Evolutionary conservation across 2,888 invertebrate species (phyloP), one percentile per base, ranked within the genome.

Genomic region (Abscondita cerata): DNA sequence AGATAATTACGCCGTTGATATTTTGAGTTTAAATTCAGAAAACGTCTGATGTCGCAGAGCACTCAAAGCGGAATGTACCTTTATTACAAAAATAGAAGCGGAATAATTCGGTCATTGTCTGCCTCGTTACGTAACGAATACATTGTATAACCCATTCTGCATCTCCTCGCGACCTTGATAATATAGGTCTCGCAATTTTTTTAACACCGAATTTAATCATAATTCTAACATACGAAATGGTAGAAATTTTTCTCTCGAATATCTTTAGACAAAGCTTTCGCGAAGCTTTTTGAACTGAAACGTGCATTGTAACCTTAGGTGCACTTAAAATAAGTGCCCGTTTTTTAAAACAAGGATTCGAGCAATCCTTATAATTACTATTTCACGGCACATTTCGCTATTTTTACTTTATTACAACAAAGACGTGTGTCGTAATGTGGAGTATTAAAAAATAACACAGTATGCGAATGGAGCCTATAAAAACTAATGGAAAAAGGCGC

Each of bases 341-440:
- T 46, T 16, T 38, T 52, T 36, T 46, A 47, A 52, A 52, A 52
- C 13, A 11, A 13, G 20, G 36, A 34, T 46, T 34, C 11, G n/a
- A 25, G 59, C 47, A 46, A 52, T 59, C 52, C 46, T 52, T 46
- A 52, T 59, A 59, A 52, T 52, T 15, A 52, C 52, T n/a, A 36
- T 52, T 54, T 54, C 20, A 18, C 12, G 19, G 38, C 38, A 13
- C 38, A 13, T 38, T 38, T 38, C 4, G 13, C 13, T 38, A 13
- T 38, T 25, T 25, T 25, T 6, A 6, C 6, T 25, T 25, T 25
- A 25, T 25, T 25, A 25, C 25, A 25, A 25, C 25, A 25, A 25
- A 25, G 25, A 25, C 6, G 6, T 25, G 25, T 25, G 25, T 25
- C 25, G 25, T 6, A 25, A 6, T 6, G 25, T 25, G 4, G 25